Conservation (phyloP, 2,113 vertebrate species). For the Colistium nudipinnis region DNA sequence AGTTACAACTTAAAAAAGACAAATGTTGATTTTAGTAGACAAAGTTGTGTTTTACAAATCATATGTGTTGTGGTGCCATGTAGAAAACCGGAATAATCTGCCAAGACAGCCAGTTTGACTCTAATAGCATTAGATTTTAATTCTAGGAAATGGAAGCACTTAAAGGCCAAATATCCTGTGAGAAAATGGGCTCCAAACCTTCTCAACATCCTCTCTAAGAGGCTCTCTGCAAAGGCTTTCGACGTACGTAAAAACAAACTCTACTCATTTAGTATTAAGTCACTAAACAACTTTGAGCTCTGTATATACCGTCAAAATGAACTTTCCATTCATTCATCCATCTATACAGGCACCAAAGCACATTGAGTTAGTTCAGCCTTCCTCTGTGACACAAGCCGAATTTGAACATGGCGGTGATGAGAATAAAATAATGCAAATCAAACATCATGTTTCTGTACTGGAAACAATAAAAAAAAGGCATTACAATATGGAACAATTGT, state of each 20-base stretch:
- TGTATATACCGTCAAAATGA: neutral
- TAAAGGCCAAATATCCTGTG: neutral
- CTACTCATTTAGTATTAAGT: neutral
- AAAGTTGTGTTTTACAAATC: neutral
- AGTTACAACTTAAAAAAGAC: neutral
- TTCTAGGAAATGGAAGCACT: neutral
- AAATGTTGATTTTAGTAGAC: neutral
- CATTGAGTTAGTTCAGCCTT: neutral
- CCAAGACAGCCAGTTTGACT: neutral
- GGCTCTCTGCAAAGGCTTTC: neutral
- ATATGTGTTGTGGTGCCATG: neutral
- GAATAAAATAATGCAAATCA: neutral
- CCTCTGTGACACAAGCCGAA: neutral
- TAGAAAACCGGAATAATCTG: neutral
- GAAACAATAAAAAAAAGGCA: neutral
- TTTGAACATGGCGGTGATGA: neutral
- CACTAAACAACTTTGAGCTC: neutral
- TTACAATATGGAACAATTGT: neutral
- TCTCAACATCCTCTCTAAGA: neutral
- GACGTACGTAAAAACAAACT: slow-evolving; percentile 1
- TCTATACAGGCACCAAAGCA: neutral
- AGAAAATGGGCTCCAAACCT: neutral
- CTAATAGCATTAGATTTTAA: neutral
- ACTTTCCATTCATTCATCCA: slow-evolving; percentile 13
- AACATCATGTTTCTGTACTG: neutral